These are phyloP conservation scores for Papilio polyxenes DNA, from an alignment of 1,140 invertebrate species.

Conservation along the genomic window DNA sequence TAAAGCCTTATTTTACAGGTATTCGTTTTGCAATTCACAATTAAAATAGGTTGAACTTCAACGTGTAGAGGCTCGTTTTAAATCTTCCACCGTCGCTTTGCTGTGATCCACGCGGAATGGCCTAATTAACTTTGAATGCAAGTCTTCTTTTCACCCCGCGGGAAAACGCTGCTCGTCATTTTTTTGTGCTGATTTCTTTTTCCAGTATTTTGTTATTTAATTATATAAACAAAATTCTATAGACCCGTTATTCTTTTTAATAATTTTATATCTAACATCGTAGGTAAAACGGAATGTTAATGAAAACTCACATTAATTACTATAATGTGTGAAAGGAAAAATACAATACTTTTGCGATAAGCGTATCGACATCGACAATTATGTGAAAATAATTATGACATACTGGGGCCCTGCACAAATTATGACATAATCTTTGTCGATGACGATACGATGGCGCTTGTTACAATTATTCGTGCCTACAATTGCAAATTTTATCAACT, in stretches of 20 bases:
- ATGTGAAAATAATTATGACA: no score
- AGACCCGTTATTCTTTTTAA: background rate
- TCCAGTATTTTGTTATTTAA: conserved; percentile 19
- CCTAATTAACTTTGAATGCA: conserved; percentile 38
- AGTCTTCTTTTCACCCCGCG: conserved; percentile 37
- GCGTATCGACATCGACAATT: no score
- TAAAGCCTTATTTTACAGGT: background rate
- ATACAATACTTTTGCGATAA: no score
- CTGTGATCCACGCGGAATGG: conserved; percentile 32
- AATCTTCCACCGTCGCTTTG: conserved; percentile 29
- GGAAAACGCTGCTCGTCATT: conserved; percentile 36
- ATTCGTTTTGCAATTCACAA: conserved; percentile 7
- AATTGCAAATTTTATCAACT: background rate
- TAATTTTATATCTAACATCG: background rate
- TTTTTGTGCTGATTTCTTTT: conserved; percentile 35
- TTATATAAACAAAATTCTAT: conserved; percentile 13
- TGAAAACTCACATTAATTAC: background rate
- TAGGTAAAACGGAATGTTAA: background rate
- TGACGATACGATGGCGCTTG: no score
- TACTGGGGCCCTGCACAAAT: no score
- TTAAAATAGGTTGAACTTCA: conserved; percentile 32
- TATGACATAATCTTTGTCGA: no score
- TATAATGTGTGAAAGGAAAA: background rate
- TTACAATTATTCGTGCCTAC: no score
- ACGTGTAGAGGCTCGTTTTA: conserved; percentile 23